Conservation (phyloP, 2,888 invertebrate species). For the Oxytorus armatus region DNA sequence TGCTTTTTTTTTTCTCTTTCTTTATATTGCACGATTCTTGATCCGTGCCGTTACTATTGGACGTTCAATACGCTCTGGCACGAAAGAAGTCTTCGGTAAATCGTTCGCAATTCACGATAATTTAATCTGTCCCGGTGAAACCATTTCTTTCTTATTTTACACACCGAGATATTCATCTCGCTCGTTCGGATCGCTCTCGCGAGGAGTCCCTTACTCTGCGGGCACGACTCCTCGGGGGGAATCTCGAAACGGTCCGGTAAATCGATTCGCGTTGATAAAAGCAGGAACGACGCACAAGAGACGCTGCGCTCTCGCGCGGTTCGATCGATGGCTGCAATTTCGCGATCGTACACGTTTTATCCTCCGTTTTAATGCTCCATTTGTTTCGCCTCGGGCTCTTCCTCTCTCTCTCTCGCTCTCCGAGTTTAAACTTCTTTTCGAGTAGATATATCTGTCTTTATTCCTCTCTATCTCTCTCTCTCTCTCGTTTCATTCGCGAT, state of each 20-base stretch:
- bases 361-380: constrained; percentile 75
- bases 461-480: constrained; percentile 28
- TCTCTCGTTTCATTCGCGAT: constrained; percentile 24
- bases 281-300: constrained; percentile 37
- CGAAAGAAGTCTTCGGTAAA: constrained; percentile 40
- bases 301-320: constrained; percentile 60
- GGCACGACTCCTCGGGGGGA: constrained; percentile 55
- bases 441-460: no score
- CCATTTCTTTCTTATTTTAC: constrained; percentile 30
- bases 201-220: constrained; percentile 33
- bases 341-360: constrained; percentile 72
- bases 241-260: constrained; percentile 69
- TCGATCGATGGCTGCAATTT: constrained; percentile 76
- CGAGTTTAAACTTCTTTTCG: no score
- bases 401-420: constrained; percentile 35
- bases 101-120: constrained; percentile 53
- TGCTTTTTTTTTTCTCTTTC: background rate
- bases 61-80: constrained; percentile 1
- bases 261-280: constrained; percentile 69
- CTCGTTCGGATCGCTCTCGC: constrained; percentile 29
- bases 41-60: background rate
- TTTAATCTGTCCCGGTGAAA: constrained; percentile 56
- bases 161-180: constrained; percentile 42
- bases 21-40: background rate
- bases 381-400: constrained; percentile 73